Conservation (phyloP, 2,888 invertebrate genomes). For the Sussaba pulchella region DNA sequence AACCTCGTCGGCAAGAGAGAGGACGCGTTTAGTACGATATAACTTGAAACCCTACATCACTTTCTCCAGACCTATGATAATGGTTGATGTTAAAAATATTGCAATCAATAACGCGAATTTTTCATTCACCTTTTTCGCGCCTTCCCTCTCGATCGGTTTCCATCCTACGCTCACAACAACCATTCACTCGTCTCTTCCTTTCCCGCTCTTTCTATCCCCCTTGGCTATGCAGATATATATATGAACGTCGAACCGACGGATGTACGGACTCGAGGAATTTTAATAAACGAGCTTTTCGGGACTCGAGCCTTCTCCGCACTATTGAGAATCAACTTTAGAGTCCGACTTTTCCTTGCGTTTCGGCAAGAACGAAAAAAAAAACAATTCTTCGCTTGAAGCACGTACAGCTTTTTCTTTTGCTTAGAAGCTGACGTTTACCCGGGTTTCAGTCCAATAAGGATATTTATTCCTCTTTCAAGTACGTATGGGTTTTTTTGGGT, state of each 20-base stretch:
- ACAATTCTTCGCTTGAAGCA: too few species aligned
- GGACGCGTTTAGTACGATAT: constrained; percentile 19
- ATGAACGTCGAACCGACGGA: constrained; percentile 33
- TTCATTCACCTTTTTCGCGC: constrained; percentile 34
- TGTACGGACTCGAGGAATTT: constrained; percentile 62
- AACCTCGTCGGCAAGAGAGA: constrained; percentile 17
- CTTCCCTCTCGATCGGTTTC: constrained; percentile 8
- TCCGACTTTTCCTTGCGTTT: constrained; percentile 2
- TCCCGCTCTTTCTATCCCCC: constrained; percentile 6
- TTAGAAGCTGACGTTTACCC: too few species aligned
- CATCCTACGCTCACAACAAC: background rate
- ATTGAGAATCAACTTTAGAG: constrained; percentile 7
- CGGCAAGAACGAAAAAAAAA: background rate
- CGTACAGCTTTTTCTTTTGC: too few species aligned
- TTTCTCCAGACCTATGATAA: constrained; percentile 61
- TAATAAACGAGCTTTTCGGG: constrained; percentile 67
- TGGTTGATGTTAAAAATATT: constrained; percentile 71
- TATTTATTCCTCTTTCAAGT: background rate
- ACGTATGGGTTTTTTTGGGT: too few species aligned
- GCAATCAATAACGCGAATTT: constrained; percentile 69
- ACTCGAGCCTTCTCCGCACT: background rate
- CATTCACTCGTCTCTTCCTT: background rate
- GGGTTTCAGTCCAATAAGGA: background rate
- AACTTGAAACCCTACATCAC: constrained; percentile 8
- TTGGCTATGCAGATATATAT: constrained; percentile 12